Conservation (phyloP, 2,888 invertebrate genomes). For the Prosapia bicincta region DNA sequence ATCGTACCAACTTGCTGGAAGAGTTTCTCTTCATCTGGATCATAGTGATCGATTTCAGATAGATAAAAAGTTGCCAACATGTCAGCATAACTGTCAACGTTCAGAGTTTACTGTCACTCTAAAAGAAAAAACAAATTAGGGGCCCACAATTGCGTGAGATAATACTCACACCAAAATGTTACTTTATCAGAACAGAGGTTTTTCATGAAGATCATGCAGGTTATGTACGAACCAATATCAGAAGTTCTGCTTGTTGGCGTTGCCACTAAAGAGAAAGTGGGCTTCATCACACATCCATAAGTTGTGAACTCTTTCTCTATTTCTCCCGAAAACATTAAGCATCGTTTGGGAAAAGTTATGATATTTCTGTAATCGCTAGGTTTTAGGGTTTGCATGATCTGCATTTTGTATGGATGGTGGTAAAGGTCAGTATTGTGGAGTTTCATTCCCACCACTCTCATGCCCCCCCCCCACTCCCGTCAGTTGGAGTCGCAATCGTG, state of each 20-base stretch:
- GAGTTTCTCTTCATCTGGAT: not conserved
- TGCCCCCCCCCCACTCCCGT: too few species aligned
- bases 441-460: too few species aligned
- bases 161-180: slow-evolving; percentile 12
- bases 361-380: not conserved
- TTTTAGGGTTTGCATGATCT: slow-evolving; percentile 11
- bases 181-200: slow-evolving; percentile 7
- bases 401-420: slow-evolving; percentile 12
- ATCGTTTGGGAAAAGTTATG: not conserved
- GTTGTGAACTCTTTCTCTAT: not conserved
- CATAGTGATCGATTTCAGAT: not conserved
- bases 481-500: too few species aligned
- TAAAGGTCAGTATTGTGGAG: too few species aligned
- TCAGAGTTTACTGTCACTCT: slow-evolving; percentile 7
- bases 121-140: not conserved
- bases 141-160: not conserved
- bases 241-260: slow-evolving; percentile 5
- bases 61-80: slow-evolving; percentile 9
- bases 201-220: slow-evolving; percentile 11
- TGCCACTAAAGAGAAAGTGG: slow-evolving; percentile 13
- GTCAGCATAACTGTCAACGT: slow-evolving; percentile 9
- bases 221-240: not conserved
- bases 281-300: slow-evolving; percentile 17
- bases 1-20: slow-evolving; percentile 30
- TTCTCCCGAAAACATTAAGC: too few species aligned